These are phyloP conservation scores for Mercenaria mercenaria DNA, from an alignment of 1,140 invertebrate genomes.

Conservation along the genomic window DNA sequence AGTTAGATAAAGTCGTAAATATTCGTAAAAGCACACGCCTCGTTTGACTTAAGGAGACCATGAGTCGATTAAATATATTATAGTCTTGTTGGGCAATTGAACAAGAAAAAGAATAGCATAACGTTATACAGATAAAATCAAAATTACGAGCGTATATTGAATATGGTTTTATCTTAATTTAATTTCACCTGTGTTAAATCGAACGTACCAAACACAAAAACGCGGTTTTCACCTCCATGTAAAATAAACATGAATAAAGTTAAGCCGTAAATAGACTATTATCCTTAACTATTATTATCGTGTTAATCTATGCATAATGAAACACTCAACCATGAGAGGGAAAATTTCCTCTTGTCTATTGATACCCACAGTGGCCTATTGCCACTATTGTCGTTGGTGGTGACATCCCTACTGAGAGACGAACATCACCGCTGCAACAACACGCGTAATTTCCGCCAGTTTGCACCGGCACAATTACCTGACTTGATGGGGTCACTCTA, in stretches of 20 bases:
- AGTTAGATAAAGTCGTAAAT: neutral
- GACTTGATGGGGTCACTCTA: neutral
- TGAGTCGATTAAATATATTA: neutral
- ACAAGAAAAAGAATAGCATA: neutral
- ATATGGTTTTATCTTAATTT: conserved; percentile 29
- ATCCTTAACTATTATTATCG: neutral
- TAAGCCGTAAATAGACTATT: conserved; percentile 20
- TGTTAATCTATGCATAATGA: conserved; percentile 24
- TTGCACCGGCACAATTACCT: neutral
- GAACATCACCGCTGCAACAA: neutral
- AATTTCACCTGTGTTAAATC: conserved; percentile 21
- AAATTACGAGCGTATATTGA: neutral
- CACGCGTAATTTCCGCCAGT: neutral
- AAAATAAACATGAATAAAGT: conserved; percentile 1
- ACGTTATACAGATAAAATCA: conserved; percentile 2
- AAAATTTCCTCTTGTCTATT: neutral
- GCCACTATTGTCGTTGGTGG: neutral
- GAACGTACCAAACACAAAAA: conserved; percentile 3
- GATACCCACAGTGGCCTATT: neutral
- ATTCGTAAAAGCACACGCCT: neutral
- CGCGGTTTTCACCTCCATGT: neutral
- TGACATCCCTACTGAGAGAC: conserved; percentile 2
- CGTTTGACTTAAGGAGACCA: conserved; percentile 1
- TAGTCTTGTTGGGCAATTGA: neutral
- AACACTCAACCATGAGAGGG: conserved; percentile 23